Conservation (phyloP, 2,888 invertebrate species). For the Pteria penguin region DNA sequence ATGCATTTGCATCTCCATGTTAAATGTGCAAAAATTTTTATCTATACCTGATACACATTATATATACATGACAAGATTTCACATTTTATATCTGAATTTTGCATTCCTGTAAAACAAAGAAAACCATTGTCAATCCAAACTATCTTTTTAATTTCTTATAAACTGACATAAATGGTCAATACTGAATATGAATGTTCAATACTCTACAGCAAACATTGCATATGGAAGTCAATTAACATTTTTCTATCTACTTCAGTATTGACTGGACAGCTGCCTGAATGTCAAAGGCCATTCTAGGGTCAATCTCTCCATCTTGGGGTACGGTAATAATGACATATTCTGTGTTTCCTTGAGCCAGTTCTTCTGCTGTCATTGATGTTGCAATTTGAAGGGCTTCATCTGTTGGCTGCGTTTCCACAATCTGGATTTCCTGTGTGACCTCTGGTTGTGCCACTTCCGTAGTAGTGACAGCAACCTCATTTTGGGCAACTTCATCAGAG, state of each 20-base stretch:
- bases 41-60: no score
- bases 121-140: no score
- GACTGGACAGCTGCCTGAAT: not conserved
- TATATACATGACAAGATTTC: no score
- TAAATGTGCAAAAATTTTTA: no score
- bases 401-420: not conserved
- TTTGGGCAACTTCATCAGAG: not conserved
- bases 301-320: not conserved
- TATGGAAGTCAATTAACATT: no score
- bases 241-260: not conserved
- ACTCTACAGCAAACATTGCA: no score
- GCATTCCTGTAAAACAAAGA: no score
- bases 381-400: not conserved
- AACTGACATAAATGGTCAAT: no score
- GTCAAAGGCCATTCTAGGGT: not conserved
- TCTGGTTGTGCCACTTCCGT: not conserved
- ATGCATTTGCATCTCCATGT: no score
- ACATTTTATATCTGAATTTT: no score
- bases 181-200: no score
- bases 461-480: not conserved
- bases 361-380: not conserved
- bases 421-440: not conserved
- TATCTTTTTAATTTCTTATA: no score
- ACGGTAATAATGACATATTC: not conserved
- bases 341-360: not conserved